Evolutionary conservation across 2,888 invertebrate genomes (phyloP), one percentile per base, ranked within the genome.

Genomic region (Chalcis sispes): DNA sequence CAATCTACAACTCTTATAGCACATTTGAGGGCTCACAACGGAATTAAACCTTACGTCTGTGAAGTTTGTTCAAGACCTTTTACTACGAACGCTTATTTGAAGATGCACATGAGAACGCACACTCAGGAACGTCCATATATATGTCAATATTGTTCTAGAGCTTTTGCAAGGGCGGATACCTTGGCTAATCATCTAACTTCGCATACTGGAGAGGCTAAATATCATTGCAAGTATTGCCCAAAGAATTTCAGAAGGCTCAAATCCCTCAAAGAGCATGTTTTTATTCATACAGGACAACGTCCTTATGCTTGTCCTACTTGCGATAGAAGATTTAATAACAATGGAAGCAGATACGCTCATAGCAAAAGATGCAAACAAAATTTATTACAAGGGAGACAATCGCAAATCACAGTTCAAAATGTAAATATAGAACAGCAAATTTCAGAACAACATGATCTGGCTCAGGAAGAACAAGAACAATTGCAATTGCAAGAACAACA

Each of bases 91-190:
- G 88, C 88, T 0, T 88, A 88, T 71, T 75, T 88, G 2, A 88
- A 88, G 48, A 88, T 88, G 88, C 88, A 88, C 54, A 89, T 89
- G 88, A 82, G 88, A 42, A 89, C 88, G 2, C 88, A 89, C 58
- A 89, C 88, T 0, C 88, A 89, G 50, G 88, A 89, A 58, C 80
- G 86, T 18, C 88, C 88, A 0, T 89, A 89, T 72, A 87, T 85
- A n/a, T 89, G 88, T 66, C 88, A 89, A 73, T 88, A 86, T 54
- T 89, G 88, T 71, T 84, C 86, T 13, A 79, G 88, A 23, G 88
- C 88, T 1, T 89, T 89, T 59, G 88, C 88, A 0, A 79, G 88
- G 3, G 88, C 88, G 0, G 88, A 89, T 52, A 89, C 88, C 0
- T 77, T 89, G 1, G 88, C 88, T 0, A 89, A 89, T 82, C 88